These are phyloP conservation scores for Leptodactylus fuscus DNA, from an alignment of 2,113 vertebrate genomes.

Conservation along the genomic window DNA sequence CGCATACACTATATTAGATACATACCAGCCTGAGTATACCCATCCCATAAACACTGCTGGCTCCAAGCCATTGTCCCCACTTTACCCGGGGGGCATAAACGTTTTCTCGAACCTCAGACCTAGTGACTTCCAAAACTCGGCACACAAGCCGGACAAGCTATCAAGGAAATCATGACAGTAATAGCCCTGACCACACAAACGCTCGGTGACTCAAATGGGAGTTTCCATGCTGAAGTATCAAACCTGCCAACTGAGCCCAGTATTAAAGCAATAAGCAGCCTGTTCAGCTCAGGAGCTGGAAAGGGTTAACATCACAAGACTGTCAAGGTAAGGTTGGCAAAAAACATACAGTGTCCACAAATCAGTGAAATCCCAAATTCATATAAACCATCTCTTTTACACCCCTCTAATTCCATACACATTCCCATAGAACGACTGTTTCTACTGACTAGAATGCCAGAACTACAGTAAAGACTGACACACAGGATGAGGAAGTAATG, in stretches of 20 bases:
- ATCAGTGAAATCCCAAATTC: too few relatives aligned
- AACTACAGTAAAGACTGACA: not conserved
- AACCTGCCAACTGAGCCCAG: not conserved
- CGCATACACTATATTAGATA: too few relatives aligned
- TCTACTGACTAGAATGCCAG: too few relatives aligned
- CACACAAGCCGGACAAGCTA: not conserved
- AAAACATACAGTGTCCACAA: too few relatives aligned
- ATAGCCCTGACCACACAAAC: slow-evolving; percentile 18
- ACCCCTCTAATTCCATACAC: too few relatives aligned
- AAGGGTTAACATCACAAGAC: not conserved
- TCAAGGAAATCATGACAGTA: slow-evolving; percentile 28
- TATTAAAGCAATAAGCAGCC: not conserved
- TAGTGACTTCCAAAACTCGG: not conserved
- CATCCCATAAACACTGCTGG: too few relatives aligned
- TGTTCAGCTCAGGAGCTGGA: not conserved
- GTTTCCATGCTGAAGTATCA: slow-evolving; percentile 16
- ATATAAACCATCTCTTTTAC: too few relatives aligned
- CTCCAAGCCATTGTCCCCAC: too few relatives aligned
- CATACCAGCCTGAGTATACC: too few relatives aligned
- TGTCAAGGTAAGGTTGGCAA: not conserved
- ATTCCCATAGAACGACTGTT: too few relatives aligned
- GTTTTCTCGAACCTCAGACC: not conserved
- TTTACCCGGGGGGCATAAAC: too few relatives aligned
- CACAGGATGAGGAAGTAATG: not conserved
- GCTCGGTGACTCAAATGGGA: slow-evolving; percentile 36